Base-by-base conservation (phyloP, 1,140 invertebrate species). In the Drosophila dunni region DNA sequence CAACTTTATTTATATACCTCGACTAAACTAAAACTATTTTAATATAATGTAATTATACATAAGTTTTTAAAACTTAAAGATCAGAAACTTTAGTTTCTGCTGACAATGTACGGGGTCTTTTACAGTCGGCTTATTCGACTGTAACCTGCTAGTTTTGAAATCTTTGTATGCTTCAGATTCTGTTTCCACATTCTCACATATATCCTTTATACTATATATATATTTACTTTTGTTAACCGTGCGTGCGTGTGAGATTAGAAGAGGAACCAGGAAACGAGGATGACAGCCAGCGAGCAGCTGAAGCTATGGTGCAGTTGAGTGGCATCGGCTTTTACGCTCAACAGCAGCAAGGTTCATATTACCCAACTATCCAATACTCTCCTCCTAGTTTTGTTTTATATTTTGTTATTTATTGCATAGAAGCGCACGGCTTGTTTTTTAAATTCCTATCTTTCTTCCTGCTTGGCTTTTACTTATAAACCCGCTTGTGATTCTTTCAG, bases 281-380 rank as follows among this genome's bases (percentile, higher is more conserved):
- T 88, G 95, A 96, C 79, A 96, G 95, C 92, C 96, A 97, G 91
- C 96, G 97, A 91, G 96, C 94, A 4, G 96, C 96, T 9, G 96
- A 97, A 92, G 96, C 96, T 8, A 97, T 97, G 96, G 96, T 97
- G 13, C 96, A 97, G 85, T 93, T 97, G 40, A 95, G 96, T 44
- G 96, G 96, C 75, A 94, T 95, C 79, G 95, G 95, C 36, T 96
- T 94, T 91, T 96, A 96, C 90, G 93, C 94, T 75, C 94, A 94
- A 69, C 94, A 94, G 66, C 93, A 94, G 81, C 93, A 94, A 90
- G 82, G 84, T 91, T 90, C 68, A 65, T 90, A 90, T 77, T 69
- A 57, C 45, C 50, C 24, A 29, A 5, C 24, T 45, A 62, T 24
- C 44, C 58, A 65, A 54, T 36, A 34, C 36, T 58, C 63, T 58